Evolutionary conservation across 2,797 vertebrate genomes (phyloP), one percentile per base, ranked within the genome.

Genomic region (Petrocephalus schoutedeni): DNA sequence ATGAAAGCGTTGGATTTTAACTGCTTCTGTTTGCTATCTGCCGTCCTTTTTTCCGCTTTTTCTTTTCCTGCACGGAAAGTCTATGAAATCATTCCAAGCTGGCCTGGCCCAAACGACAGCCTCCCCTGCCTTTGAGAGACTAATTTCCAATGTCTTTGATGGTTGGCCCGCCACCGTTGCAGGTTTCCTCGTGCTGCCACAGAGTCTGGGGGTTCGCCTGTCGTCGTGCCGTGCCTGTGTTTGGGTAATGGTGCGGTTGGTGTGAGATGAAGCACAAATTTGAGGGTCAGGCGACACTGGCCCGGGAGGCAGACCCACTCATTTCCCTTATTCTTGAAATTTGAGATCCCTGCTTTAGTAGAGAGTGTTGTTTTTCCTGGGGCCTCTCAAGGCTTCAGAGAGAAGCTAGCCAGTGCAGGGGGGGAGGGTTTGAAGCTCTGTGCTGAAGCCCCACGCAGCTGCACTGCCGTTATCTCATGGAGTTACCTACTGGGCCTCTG

Each of bases 361-460:
- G 49, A 83, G 80, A 21, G n/a, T 53, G 49, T 88, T 91, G 90
- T 93, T 92, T 90, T 80, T 91, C 80, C 80, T 5, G 28, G 12
- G 23, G 23, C 53, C 32, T 57, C 84, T 57, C 5, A 32, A 77
- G 32, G 36, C 71, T 77, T 77, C 51, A 54, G 80, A 83, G 45
- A 54, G 80, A 54, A 54, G 21, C 80, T 51, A 54, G 41, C 28
- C 64, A 5, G 9, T 53, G 23, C 12, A 0, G 23, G n/a, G 49
- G 56, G 71, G 88, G 85, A 32, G 89, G 86, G 61, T 91, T 91
- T 91, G 87, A 93, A 92, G 90, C 88, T 71, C 77, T 88, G 86
- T 71, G 56, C 57, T 89, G 89, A 87, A 89, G 85, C 19, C 32
- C 21, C 16, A 45, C 2, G 87, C 32, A 80, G 87, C 32, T 51